These are phyloP conservation scores for Galleria mellonella DNA, from an alignment of 1,140 invertebrate genomes.

Conservation along the genomic window DNA sequence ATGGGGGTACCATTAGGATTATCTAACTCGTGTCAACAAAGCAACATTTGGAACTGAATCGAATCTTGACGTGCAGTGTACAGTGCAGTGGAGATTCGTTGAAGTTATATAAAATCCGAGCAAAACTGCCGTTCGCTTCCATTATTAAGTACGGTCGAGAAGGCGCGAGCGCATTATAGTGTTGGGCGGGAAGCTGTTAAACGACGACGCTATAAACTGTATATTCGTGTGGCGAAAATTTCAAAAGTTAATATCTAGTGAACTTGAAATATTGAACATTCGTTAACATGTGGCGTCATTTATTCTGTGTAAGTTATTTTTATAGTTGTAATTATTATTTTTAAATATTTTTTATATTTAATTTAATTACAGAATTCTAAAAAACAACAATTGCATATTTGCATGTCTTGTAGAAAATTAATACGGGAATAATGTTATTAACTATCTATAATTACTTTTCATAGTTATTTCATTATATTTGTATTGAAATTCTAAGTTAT, in stretches of 20 bases:
- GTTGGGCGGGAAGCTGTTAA: constrained; percentile 15
- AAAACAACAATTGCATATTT: too few relatives aligned
- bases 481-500: too few relatives aligned
- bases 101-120: constrained; percentile 48
- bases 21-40: constrained; percentile 55
- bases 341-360: too few relatives aligned
- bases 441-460: too few relatives aligned
- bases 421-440: too few relatives aligned
- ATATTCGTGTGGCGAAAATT: not conserved
- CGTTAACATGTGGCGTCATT: constrained; percentile 1
- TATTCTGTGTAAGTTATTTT: not conserved
- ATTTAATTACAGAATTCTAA: too few relatives aligned
- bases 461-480: too few relatives aligned
- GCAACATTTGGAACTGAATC: constrained; percentile 40
- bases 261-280: not conserved
- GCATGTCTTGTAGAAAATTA: too few relatives aligned
- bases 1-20: constrained; percentile 31
- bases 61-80: constrained; percentile 26
- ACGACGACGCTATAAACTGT: not conserved
- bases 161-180: constrained; percentile 27
- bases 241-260: constrained; percentile 1
- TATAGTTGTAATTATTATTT: too few relatives aligned
- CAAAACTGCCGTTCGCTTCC: constrained; percentile 33
- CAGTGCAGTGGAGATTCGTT: constrained; percentile 28
- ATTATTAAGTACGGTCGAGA: constrained; percentile 36